These are phyloP conservation scores for Cerceris ruficornis DNA, from an alignment of 2,888 invertebrate genomes.

Conservation along the genomic window DNA sequence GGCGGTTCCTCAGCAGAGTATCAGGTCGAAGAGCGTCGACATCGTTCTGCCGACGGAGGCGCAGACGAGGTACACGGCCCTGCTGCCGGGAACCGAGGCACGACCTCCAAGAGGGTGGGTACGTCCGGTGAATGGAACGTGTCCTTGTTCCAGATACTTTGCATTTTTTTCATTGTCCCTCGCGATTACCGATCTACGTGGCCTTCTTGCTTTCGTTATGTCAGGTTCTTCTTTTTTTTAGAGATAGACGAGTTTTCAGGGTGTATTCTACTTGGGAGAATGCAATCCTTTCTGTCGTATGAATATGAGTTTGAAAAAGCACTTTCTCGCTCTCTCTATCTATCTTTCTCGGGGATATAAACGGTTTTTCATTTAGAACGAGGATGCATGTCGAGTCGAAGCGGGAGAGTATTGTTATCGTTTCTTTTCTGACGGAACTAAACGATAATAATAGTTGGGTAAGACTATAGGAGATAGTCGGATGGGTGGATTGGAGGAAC, in stretches of 20 bases:
- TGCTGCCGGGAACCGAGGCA: constrained; percentile 80
- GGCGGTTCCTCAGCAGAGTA: constrained; percentile 88
- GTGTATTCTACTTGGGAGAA: too few relatives aligned
- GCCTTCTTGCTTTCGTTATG: constrained; percentile 3
- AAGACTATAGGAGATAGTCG: too few relatives aligned
- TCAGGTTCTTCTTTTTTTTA: background rate
- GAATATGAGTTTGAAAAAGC: too few relatives aligned
- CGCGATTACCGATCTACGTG: background rate
- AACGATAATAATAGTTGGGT: too few relatives aligned
- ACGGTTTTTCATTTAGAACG: background rate
- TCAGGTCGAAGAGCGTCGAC: constrained; percentile 92
- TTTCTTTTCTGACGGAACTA: too few relatives aligned
- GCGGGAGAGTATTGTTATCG: too few relatives aligned
- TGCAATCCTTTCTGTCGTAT: too few relatives aligned
- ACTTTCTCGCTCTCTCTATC: too few relatives aligned
- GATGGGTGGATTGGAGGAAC: too few relatives aligned
- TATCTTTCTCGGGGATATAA: background rate
- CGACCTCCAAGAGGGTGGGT: constrained; percentile 81
- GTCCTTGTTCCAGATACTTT: constrained; percentile 44
- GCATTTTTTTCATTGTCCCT: constrained; percentile 31
- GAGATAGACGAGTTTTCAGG: background rate
- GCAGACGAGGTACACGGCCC: constrained; percentile 92
- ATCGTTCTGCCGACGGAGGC: constrained; percentile 93
- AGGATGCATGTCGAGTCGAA: background rate
- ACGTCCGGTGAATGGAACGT: constrained; percentile 61